phyloP scores from a whole-genome alignment of 2,113 vertebrate genomes.

The Capreolus pygargus region DNA sequence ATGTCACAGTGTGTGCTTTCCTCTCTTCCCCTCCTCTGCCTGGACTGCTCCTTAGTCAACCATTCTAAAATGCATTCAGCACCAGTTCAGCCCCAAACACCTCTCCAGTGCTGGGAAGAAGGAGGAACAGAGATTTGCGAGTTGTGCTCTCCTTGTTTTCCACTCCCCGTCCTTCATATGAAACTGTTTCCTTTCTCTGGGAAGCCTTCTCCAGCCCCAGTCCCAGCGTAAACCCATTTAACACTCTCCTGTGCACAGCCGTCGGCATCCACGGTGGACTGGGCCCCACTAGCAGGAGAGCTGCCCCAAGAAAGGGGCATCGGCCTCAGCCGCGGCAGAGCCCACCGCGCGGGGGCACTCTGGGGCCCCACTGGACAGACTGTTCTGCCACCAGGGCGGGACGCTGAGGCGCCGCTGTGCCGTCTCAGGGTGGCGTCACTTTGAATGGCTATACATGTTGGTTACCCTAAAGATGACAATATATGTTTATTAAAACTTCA shows the following conservation, averaged over 20 bases:
- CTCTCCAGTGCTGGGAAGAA: rapidly evolving
- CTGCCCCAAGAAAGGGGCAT: rapidly evolving
- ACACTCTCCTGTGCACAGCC: rapidly evolving
- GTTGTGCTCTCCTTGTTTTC: background rate
- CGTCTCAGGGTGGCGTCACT: rapidly evolving
- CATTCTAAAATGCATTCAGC: background rate
- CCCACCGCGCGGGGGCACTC: rapidly evolving
- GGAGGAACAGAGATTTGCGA: rapidly evolving
- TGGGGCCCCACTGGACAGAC: background rate
- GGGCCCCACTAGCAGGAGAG: rapidly evolving
- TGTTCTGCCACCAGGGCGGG: no score
- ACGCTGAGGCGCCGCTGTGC: rapidly evolving
- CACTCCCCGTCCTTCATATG: background rate
- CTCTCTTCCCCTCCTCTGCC: background rate
- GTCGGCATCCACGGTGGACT: background rate
- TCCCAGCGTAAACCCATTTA: background rate
- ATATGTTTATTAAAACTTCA: background rate
- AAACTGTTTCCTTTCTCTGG: background rate
- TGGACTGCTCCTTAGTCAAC: no score
- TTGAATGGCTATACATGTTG: rapidly evolving
- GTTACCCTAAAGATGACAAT: background rate
- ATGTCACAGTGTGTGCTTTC: background rate
- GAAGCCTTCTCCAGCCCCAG: background rate
- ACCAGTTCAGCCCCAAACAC: no score
- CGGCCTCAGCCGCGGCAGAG: no score